A percentile compares a stretch with the other conserved stretches of the same genome.
Conservation (phyloP, 2,888 invertebrate genomes). For the Apamea anceps region DNA sequence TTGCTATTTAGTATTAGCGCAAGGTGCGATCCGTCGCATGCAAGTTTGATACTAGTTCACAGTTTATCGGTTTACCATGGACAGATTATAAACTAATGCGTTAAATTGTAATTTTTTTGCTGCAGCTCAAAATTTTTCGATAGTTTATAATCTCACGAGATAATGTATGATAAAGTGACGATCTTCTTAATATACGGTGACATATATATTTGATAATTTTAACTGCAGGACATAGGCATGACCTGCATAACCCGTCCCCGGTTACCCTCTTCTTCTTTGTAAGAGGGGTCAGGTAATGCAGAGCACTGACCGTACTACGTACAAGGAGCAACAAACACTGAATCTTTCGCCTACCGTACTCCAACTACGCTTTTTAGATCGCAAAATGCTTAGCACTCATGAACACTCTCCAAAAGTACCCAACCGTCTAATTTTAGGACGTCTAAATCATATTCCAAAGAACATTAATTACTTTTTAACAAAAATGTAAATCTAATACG, state of each 20-base stretch:
- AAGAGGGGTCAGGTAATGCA: neutral
- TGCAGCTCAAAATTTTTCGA: too few relatives aligned
- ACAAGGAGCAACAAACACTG: neutral
- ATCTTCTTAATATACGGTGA: too few relatives aligned
- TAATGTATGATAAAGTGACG: too few relatives aligned
- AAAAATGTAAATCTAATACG: slow-evolving; percentile 22
- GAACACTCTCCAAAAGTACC: neutral
- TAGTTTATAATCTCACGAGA: too few relatives aligned
- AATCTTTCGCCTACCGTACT: neutral
- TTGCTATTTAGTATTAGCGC: too few relatives aligned
- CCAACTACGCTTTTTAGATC: neutral
- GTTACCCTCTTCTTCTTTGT: neutral
- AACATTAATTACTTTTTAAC: slow-evolving; percentile 7
- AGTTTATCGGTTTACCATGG: too few relatives aligned
- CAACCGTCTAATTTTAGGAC: neutral
- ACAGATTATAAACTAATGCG: too few relatives aligned
- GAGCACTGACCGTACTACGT: neutral
- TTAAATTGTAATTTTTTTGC: too few relatives aligned
- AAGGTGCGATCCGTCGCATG: too few relatives aligned
- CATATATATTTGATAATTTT: neutral
- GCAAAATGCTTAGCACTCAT: slow-evolving; percentile 2
- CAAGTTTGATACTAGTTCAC: too few relatives aligned
- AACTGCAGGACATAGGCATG: neutral
- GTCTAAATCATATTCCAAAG: neutral
- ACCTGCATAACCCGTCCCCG: neutral